Base-by-base conservation (phyloP, 2,888 invertebrate genomes). In the Ophion ventricosus region DNA sequence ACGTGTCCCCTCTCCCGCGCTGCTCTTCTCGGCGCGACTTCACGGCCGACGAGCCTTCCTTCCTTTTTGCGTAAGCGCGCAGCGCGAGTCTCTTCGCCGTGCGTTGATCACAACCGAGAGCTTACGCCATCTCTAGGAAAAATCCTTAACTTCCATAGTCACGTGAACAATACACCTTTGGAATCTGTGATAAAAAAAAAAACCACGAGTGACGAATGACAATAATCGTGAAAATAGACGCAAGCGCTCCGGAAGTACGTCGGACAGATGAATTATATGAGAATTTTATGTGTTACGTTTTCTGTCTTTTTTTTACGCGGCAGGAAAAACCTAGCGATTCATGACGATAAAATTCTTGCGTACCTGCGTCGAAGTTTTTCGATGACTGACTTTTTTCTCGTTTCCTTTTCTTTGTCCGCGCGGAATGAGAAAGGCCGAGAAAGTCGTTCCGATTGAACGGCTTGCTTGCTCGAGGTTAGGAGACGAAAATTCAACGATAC, bases 1-100 rank as follows among this genome's bases (percentile, higher is more conserved):
- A 66, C 57, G 76, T 14, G 11, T 43, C 14, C 49, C 17, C 54
- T 56, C 61, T n/a, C 25, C 67, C 64, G 76, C 61, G 23, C 8
- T n/a, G 23, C 49, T 66, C 40, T 25, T 66, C 77, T 40, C 57
- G 63, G 20, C 76, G 67, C 76, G 80, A 84, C 77, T 84, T 78
- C 77, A 74, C 84, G 77, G 84, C 84, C 77, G 77, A 80, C 72
- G 80, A 74, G 77, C 69, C 81, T 84, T 84, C 80, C 84, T 84
- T 74, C 77, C 76, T 80, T 80, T 74, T 77, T 73, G 49, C 77
- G 80, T 80, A 26, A 64, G 23, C 35, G 43, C 63, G 20, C 67
- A 43, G 29, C 2, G 43, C 61, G 64, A 77, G 69, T 63, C 61
- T 49, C 2, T 11, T 0, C 59, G 59, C 43, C 59, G 43, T 14